Percentiles rank a stretch among this genome's conserved stretches.
Evolutionary conservation across 30 jellyfish, hydroid and myxozoan genomes (phyloP).

Genomic region (Turritopsis dohrnii): DNA sequence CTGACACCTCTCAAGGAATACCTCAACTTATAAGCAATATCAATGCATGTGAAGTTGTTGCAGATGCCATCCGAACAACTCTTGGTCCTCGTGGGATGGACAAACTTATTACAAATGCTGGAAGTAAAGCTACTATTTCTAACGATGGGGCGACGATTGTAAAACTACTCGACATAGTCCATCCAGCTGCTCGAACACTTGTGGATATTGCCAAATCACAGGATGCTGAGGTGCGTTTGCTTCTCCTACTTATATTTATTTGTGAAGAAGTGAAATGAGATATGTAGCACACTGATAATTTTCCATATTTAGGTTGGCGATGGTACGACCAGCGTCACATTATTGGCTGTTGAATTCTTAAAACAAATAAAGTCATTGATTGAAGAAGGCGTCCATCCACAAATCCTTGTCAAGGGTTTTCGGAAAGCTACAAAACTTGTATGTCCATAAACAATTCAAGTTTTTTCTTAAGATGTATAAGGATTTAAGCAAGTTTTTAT

Average conservation of each 20-base stretch:
- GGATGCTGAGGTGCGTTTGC: constrained; percentile 87
- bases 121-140: constrained; percentile 91
- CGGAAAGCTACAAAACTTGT: constrained; percentile 94
- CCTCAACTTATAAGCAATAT: constrained; percentile 97
- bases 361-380: constrained; percentile 75
- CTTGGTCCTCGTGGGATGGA: constrained; percentile 99
- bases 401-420: constrained; percentile 65
- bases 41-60: constrained; percentile 99
- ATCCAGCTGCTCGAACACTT: constrained; percentile 97
- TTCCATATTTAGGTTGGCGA: constrained; percentile 79
- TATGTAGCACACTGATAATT: background rate
- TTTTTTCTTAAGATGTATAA: too few relatives aligned
- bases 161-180: constrained; percentile 75
- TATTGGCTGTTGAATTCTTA: constrained; percentile 89
- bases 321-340: constrained; percentile 96
- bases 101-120: constrained; percentile 84
- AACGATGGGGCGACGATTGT: constrained; percentile 98
- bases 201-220: constrained; percentile 97
- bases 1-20: constrained; percentile 98
- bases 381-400: constrained; percentile 99
- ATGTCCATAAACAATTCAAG: too few relatives aligned
- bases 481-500: too few relatives aligned
- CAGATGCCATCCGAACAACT: constrained; percentile 97
- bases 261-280: background rate
- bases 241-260: background rate